These are phyloP conservation scores for Pantherophis alleghaniensis DNA, from an alignment of 2,797 vertebrate genomes.

Conservation along the genomic window DNA sequence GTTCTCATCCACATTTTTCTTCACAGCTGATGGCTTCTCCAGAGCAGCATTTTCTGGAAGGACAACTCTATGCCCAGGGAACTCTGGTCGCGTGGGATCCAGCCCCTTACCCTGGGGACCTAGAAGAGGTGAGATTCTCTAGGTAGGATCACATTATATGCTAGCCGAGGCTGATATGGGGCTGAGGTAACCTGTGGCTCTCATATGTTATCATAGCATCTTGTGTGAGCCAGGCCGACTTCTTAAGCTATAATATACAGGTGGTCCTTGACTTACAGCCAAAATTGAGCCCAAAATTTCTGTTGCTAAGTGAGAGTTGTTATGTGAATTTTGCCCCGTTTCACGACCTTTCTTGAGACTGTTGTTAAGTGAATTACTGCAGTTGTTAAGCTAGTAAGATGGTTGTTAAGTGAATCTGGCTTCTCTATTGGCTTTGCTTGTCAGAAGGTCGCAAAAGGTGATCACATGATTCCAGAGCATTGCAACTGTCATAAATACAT, in stretches of 20 bases:
- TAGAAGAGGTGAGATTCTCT: conserved; percentile 2
- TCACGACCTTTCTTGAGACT: background rate
- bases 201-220: background rate
- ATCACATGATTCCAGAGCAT: background rate
- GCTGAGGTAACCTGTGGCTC: background rate
- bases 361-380: background rate
- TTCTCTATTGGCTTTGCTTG: background rate
- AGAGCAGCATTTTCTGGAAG: background rate
- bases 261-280: background rate
- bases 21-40: conserved; percentile 12
- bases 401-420: background rate
- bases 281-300: background rate
- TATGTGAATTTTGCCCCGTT: background rate
- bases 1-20: background rate
- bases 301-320: background rate
- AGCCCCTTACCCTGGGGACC: conserved; percentile 15
- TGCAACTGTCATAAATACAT: background rate
- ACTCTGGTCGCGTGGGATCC: background rate
- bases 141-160: background rate
- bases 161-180: background rate
- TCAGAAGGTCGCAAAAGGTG: background rate
- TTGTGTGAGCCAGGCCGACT: background rate
- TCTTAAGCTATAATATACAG: background rate
- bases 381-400: background rate
- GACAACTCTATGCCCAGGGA: background rate